phyloP scores from a whole-genome alignment of 1,140 invertebrate genomes.

The Drosophila teissieri region DNA sequence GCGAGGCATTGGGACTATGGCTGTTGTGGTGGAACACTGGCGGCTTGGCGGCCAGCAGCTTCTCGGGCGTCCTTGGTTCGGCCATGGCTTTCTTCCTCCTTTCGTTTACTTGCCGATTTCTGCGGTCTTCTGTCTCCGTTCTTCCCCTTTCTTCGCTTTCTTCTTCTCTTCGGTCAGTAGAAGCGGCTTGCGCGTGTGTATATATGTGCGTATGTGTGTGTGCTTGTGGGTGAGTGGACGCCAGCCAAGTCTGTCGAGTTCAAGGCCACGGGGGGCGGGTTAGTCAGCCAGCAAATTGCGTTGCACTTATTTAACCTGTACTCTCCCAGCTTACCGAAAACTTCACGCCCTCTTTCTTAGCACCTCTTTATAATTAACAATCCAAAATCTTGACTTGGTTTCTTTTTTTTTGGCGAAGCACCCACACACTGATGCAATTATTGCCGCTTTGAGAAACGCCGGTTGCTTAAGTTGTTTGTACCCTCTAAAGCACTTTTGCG shows the following conservation, averaged over 20 bases:
- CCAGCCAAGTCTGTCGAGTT: slow-evolving; percentile 73
- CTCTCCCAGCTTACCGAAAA: slow-evolving; percentile 33
- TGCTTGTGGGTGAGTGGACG: slow-evolving; percentile 45
- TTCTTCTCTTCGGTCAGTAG: slow-evolving; percentile 4
- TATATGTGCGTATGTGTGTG: not conserved
- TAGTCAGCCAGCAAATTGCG: slow-evolving; percentile 71
- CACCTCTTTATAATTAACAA: slow-evolving; percentile 17
- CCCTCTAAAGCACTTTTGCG: too few relatives aligned
- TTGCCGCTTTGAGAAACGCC: slow-evolving; percentile 49
- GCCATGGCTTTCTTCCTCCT: slow-evolving; percentile 51
- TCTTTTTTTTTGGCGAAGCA: slow-evolving; percentile 22
- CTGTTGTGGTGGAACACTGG: slow-evolving; percentile 72
- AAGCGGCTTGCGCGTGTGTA: slow-evolving; percentile 30
- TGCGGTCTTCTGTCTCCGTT: slow-evolving; percentile 9
- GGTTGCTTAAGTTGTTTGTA: slow-evolving; percentile 8
- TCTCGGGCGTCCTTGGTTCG: slow-evolving; percentile 77
- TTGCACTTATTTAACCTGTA: slow-evolving; percentile 45
- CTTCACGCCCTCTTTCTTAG: slow-evolving; percentile 16
- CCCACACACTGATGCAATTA: slow-evolving; percentile 66
- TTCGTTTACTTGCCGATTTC: slow-evolving; percentile 2
- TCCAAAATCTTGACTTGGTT: slow-evolving; percentile 19
- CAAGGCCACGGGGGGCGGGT: slow-evolving; percentile 61
- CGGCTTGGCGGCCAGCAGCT: slow-evolving; percentile 73
- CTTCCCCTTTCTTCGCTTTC: slow-evolving; percentile 7
- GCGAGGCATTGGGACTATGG: slow-evolving; percentile 84